Conservation (phyloP, 30 jellyfish, hydroid and myxozoan genomes). For the Catostylus mosaicus region DNA sequence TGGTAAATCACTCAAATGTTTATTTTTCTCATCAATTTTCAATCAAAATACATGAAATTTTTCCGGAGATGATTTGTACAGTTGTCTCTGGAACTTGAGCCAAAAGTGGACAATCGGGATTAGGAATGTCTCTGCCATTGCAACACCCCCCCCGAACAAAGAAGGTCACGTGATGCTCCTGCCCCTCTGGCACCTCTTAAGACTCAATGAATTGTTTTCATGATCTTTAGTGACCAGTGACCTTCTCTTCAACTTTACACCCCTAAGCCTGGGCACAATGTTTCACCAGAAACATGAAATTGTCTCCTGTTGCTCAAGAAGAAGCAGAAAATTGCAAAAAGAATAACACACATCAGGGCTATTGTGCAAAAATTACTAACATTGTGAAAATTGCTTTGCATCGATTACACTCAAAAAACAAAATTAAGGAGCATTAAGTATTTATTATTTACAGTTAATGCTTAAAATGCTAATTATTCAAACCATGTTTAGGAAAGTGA, state of each 20-base stretch:
- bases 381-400: slow-evolving; percentile 2
- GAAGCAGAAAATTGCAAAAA: not conserved
- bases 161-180: not conserved
- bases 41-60: no score
- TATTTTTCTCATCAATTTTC: no score
- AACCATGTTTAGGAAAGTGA: not conserved
- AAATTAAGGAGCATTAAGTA: not conserved
- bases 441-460: not conserved
- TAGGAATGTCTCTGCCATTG: not conserved
- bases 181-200: not conserved
- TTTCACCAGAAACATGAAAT: no score
- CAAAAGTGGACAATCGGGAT: not conserved
- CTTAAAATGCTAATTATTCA: not conserved
- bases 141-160: not conserved
- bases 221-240: no score
- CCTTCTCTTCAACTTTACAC: no score
- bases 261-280: no score
- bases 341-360: not conserved
- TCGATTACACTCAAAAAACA: not conserved
- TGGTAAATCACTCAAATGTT: no score
- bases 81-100: no score
- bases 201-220: no score
- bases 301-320: no score
- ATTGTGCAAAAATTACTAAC: slow-evolving; percentile 6
- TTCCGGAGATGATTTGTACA: no score